Evolutionary conservation across 2,888 invertebrate species (phyloP).

Genomic region (Odontocolon sp.): DNA sequence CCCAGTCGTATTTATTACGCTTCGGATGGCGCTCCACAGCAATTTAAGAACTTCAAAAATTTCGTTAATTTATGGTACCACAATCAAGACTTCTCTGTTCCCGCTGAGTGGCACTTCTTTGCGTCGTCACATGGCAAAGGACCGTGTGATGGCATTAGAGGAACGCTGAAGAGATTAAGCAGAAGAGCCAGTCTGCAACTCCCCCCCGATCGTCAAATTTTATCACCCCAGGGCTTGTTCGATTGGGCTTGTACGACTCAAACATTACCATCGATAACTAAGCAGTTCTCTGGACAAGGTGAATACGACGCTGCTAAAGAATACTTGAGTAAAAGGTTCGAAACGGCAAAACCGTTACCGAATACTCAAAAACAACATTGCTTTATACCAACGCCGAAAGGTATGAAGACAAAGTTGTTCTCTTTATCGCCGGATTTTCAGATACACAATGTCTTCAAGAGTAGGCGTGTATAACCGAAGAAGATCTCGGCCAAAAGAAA

Average conservation of each 20-base stretch:
- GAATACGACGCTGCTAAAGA: slow-evolving; percentile 34
- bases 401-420: slow-evolving; percentile 32
- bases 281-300: slow-evolving; percentile 19
- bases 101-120: slow-evolving; percentile 49
- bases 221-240: slow-evolving; percentile 22
- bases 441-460: slow-evolving; percentile 4
- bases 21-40: slow-evolving; percentile 39
- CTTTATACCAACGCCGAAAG: slow-evolving; percentile 41
- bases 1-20: slow-evolving; percentile 6
- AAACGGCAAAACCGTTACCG: slow-evolving; percentile 19
- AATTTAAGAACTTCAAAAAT: slow-evolving; percentile 43
- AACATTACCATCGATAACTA: slow-evolving; percentile 29
- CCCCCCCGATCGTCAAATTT: slow-evolving; percentile 31
- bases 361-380: slow-evolving; percentile 41
- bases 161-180: slow-evolving; percentile 32
- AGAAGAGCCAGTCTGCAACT: slow-evolving; percentile 40
- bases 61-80: slow-evolving; percentile 34
- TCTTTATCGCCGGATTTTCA: slow-evolving; percentile 5
- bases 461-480: too few relatives aligned
- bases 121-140: slow-evolving; percentile 48
- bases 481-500: too few relatives aligned
- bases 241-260: slow-evolving; percentile 29
- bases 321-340: slow-evolving; percentile 18
- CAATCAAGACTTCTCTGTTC: slow-evolving; percentile 8
- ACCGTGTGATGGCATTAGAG: slow-evolving; percentile 38